Base-by-base conservation (phyloP, 2,797 vertebrate species). In the Pangasius macronema region DNA sequence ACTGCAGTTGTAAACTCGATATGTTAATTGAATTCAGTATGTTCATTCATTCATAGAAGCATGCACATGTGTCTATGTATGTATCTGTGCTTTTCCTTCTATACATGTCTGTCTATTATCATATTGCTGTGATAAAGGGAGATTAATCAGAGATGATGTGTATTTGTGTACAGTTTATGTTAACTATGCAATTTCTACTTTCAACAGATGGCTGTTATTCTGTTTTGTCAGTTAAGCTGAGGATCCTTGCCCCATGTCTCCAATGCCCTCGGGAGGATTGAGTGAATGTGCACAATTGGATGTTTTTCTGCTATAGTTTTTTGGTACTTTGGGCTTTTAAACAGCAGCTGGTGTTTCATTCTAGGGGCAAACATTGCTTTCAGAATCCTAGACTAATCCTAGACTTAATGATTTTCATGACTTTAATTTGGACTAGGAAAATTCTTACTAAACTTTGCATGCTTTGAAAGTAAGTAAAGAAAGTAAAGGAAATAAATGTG, bases 291-390 rank as follows among this genome's bases (percentile, higher is more conserved):
- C 20, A 22, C 36, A 73, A 24, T 7, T 46, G 20, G 36, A 24
- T 46, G 36, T 75, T 27, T 75, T 36, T 55, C 46, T 79, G 72
- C 46, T 75, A 49, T 49, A 75, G n/a, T 72, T 72, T 72, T 33
- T 6, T 0, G 65, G n/a, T 67, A 42, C 68, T 70, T 70, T 39
- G 8, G 33, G 16, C 33, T 67, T 67, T 67, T 67, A 18, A 67
- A n/a, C 72, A 49, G 68, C 20, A 72, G 68, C 68, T 42, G 42
- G 42, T n/a, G 42, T 49, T 49, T n/a, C 22, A 13, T 49, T 75
- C 24, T 49, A 18, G 5, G 46, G 7, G 11, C 13, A n/a, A 51
- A 51, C 4, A 16, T 8, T 51, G 16, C 27, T 51, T 76, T n/a
- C 73, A 51, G 18, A n/a, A 49, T n/a, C n/a, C n/a, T n/a, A n/a